Evolutionary conservation across 2,797 vertebrate species (phyloP), one percentile per base, ranked within the genome.

Genomic region (Eospalax fontanierii): DNA sequence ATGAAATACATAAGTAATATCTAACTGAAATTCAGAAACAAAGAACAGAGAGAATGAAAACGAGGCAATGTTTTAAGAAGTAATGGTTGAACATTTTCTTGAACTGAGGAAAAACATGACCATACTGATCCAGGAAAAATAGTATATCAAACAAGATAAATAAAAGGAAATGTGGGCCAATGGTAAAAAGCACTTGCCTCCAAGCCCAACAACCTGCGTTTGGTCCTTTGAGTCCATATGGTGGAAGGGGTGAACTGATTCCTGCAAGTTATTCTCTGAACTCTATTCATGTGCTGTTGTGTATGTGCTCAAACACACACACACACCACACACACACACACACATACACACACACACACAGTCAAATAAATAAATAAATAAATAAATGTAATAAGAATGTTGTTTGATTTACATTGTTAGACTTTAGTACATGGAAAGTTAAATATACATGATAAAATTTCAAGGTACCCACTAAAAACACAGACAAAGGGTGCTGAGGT

Each of bases 31-130:
- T 80, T 89, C 22, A 93, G 54, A 85, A 46, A 46, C 11, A 46
- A 90, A 82, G 57, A 76, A 88, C 9, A 80, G 30, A 75, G 22
- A 84, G 26, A 84, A 71, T 74, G 46, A 38, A 93, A 80, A 94
- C 84, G 24, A 88, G 73, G 28, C 18, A 76, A 90, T 82, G 28
- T 78, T 86, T 90, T 68, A 78, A 46, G 46, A 46, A 46, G 46
- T 46, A 46, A 59, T n/a, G n/a, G 66, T 30, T 79, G 40, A 16
- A 89, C 61, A 59, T 75, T 91, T 95, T 91, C 66, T 95, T 95
- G 38, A 94, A 74, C 19, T 78, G 83, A 88, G 88, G 68, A n/a
- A 90, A 95, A 94, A 81, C 43, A 87, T 50, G 43, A 94, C 86
- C 43, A 87, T n/a, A 84, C 9, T 90, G 54, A 81, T 85, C 38